Evolutionary conservation across 2,797 vertebrate species (phyloP).

Genomic region (Tragelaphus oryx): DNA sequence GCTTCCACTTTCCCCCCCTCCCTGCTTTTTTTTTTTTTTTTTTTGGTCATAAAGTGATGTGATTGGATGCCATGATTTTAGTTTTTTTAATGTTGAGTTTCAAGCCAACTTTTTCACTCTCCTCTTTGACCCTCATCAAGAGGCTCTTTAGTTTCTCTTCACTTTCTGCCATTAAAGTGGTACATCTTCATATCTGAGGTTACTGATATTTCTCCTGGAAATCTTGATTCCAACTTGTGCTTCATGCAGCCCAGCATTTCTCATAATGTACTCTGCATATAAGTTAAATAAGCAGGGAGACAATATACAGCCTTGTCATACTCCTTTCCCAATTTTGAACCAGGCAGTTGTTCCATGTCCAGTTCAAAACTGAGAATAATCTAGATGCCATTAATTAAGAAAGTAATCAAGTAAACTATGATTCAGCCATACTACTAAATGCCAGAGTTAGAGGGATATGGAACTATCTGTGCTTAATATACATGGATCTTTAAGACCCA

Average conservation of each 20-base stretch:
- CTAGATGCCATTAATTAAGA: neutral
- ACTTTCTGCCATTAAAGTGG: neutral
- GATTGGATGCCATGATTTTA: neutral
- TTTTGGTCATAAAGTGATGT: neutral
- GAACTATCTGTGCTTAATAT: neutral
- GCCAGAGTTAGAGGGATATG: neutral
- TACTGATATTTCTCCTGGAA: neutral
- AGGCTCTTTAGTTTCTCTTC: neutral
- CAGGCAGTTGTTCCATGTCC: neutral
- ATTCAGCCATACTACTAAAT: neutral
- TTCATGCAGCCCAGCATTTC: neutral
- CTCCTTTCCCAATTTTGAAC: neutral
- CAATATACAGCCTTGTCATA: neutral
- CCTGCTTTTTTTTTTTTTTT: too few species aligned
- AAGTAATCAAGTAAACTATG: neutral
- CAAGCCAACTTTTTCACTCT: neutral
- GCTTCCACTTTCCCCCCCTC: neutral
- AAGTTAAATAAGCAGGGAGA: neutral
- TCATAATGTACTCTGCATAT: neutral
- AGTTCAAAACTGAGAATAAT: neutral
- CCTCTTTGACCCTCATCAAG: neutral
- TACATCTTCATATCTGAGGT: neutral
- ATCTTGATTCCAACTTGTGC: neutral
- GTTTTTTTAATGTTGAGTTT: neutral
- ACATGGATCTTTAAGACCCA: neutral